phyloP scores from a whole-genome alignment of 1,140 invertebrate species.

The Rhopalosiphum maidis region DNA sequence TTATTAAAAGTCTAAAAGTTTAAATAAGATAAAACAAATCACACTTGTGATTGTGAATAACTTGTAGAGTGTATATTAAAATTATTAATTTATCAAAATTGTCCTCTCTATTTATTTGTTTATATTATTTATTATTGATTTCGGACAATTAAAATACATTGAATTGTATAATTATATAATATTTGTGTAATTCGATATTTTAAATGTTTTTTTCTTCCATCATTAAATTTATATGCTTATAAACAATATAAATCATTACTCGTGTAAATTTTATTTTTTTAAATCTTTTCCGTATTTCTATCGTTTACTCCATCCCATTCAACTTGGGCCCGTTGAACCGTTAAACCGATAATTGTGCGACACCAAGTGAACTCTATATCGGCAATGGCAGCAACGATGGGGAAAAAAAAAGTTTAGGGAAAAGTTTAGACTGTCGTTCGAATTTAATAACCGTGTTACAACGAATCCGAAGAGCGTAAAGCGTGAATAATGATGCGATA shows the following conservation, averaged over 20 bases:
- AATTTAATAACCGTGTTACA: conserved; percentile 58
- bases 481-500: conserved; percentile 52
- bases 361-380: conserved; percentile 45
- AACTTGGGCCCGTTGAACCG: conserved; percentile 41
- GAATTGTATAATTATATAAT: background rate
- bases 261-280: conserved; percentile 20
- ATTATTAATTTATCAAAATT: background rate
- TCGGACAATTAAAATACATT: background rate
- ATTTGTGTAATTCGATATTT: background rate
- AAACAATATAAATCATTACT: conserved; percentile 14
- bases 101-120: background rate
- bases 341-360: conserved; percentile 56
- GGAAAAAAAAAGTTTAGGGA: conserved; percentile 40
- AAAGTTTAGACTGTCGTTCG: conserved; percentile 55
- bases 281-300: conserved; percentile 23
- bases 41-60: background rate
- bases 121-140: background rate
- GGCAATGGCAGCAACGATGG: background rate
- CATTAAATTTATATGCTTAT: conserved; percentile 32
- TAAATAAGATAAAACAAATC: background rate
- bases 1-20: background rate
- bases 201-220: background rate
- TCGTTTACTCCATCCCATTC: background rate
- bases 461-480: conserved; percentile 53
- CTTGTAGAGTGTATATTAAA: background rate